phyloP scores from a whole-genome alignment of 1,140 invertebrate species.

The Colletes latitarsis region DNA sequence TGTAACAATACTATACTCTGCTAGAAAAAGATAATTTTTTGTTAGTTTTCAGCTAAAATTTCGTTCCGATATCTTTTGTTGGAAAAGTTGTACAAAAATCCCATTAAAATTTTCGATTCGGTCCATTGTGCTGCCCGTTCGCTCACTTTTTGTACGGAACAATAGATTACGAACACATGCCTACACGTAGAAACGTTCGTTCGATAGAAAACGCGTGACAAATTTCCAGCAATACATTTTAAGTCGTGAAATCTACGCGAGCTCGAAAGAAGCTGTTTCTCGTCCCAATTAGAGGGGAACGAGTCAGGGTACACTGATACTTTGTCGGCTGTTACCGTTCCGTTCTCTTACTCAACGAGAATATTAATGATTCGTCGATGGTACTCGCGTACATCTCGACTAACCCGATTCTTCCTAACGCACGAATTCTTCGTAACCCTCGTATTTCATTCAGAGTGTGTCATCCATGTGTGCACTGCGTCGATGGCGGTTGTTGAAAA shows the following conservation, averaged over 20 bases:
- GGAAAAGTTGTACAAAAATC: too few relatives aligned
- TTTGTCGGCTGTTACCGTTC: conserved; percentile 17
- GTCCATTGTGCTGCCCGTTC: background rate
- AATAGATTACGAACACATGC: background rate
- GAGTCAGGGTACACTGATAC: conserved; percentile 5
- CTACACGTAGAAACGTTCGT: background rate
- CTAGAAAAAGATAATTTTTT: too few relatives aligned
- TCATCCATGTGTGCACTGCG: background rate
- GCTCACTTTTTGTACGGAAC: background rate
- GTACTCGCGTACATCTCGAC: background rate
- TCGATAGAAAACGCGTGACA: conserved; percentile 2
- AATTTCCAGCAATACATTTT: conserved; percentile 9
- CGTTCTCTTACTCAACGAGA: conserved; percentile 1
- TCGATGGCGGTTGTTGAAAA: background rate
- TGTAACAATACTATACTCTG: too few relatives aligned
- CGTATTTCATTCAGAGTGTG: background rate
- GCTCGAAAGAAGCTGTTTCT: conserved; percentile 11
- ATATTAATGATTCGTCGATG: conserved; percentile 35
- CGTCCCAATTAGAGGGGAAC: conserved; percentile 20
- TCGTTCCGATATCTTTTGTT: too few relatives aligned
- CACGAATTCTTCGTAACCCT: background rate
- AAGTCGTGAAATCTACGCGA: background rate
- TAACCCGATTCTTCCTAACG: background rate
- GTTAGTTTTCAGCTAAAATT: too few relatives aligned
- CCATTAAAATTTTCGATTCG: too few relatives aligned